A percentile compares a stretch with the other conserved stretches of the same genome.
phyloP scores from a whole-genome alignment of 2,797 vertebrate species.

The Hippocampus kuda region DNA sequence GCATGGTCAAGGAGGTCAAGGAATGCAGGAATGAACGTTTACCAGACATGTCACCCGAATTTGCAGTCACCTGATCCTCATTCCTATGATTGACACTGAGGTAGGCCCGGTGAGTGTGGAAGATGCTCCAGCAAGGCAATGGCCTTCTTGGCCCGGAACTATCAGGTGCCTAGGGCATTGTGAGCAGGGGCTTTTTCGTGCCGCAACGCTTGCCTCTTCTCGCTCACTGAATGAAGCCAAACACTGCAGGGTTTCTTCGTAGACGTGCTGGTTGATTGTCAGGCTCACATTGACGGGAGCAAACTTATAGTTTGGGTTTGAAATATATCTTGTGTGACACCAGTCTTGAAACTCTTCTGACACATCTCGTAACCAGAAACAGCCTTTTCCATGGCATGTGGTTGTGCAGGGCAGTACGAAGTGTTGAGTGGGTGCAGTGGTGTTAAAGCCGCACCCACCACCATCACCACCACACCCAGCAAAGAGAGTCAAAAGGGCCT shows the following conservation, averaged over 20 bases:
- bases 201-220: not conserved
- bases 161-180: not conserved
- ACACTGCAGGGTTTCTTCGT: no score
- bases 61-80: slow-evolving; percentile 21
- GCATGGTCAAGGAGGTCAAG: slow-evolving; percentile 13
- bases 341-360: not conserved
- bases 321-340: not conserved
- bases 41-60: slow-evolving; percentile 34
- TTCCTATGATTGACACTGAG: not conserved
- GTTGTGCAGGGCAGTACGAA: slow-evolving; percentile 33
- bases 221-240: no score
- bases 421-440: slow-evolving; percentile 38
- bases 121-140: not conserved
- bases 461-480: slow-evolving; percentile 19
- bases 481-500: slow-evolving; percentile 49
- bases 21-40: slow-evolving; percentile 6
- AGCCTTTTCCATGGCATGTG: slow-evolving; percentile 20
- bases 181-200: not conserved
- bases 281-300: not conserved
- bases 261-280: not conserved
- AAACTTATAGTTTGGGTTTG: not conserved
- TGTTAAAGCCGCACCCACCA: slow-evolving; percentile 34
- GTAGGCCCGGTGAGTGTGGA: not conserved
- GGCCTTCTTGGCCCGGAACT: not conserved
- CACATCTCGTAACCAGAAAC: not conserved